A percentile compares a stretch with the other conserved stretches of the same genome.
Conservation (phyloP, 1,140 invertebrate species). For the Oncopeltus fasciatus region DNA sequence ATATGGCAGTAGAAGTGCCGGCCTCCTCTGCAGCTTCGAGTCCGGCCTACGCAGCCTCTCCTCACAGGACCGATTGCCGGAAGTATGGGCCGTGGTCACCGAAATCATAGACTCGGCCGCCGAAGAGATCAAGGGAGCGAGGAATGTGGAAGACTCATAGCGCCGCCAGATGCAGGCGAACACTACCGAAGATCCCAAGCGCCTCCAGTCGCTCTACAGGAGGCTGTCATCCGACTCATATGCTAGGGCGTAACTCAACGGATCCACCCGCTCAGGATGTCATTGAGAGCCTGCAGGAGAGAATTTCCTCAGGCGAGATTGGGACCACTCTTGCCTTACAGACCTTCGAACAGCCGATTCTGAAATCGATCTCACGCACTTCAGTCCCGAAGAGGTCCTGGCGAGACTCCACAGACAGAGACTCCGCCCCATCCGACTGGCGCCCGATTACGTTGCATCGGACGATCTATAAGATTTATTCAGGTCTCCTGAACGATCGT, state of each 20-base stretch:
- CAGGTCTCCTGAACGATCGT: conserved; percentile 20
- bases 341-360: not conserved
- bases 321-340: not conserved
- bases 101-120: too few relatives aligned
- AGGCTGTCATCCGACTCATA: not conserved
- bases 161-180: too few relatives aligned
- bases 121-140: too few relatives aligned
- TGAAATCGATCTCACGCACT: not conserved
- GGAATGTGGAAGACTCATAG: too few relatives aligned
- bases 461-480: conserved; percentile 28
- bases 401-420: not conserved
- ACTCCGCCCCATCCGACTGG: conserved; percentile 26
- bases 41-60: too few relatives aligned
- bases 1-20: too few relatives aligned
- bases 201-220: not conserved
- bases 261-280: not conserved
- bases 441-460: conserved; percentile 27
- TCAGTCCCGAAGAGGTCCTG: not conserved
- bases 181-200: not conserved
- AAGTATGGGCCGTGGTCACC: too few relatives aligned
- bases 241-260: too few relatives aligned
- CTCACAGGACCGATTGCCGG: too few relatives aligned
- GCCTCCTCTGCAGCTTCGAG: too few relatives aligned
- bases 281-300: not conserved
- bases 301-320: too few relatives aligned